Evolutionary conservation across 2,797 vertebrate species (phyloP).

Genomic region (Calcarius lapponicus): DNA sequence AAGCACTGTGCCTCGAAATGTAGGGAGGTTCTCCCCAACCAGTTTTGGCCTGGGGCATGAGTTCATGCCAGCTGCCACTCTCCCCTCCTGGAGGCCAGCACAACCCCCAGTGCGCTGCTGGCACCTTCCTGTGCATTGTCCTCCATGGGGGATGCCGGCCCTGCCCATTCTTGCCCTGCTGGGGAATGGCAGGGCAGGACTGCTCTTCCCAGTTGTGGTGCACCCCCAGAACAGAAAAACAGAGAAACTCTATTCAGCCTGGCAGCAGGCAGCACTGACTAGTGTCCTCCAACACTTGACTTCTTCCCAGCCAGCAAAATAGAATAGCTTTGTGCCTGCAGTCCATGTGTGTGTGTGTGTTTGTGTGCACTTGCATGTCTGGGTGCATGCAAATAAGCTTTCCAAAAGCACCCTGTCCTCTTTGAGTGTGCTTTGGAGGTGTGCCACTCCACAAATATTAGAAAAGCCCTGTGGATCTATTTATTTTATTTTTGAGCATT

Average conservation of each 20-base stretch:
- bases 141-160: fast-evolving
- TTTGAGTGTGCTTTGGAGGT: constrained; percentile 45
- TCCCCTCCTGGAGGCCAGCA: neutral
- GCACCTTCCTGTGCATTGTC: neutral
- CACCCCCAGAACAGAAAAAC: neutral
- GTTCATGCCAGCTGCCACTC: neutral
- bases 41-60: neutral
- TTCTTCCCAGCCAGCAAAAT: constrained; percentile 25
- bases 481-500: constrained; percentile 49
- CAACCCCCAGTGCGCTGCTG: neutral
- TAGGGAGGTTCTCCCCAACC: neutral
- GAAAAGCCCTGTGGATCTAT: constrained; percentile 38
- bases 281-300: neutral
- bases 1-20: neutral
- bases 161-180: neutral
- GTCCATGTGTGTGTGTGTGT: neutral
- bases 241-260: neutral
- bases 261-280: neutral
- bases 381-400: constrained; percentile 25
- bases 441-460: constrained; percentile 58
- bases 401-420: constrained; percentile 44
- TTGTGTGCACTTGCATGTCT: neutral
- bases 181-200: neutral
- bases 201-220: neutral
- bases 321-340: neutral